Conservation (phyloP, 2,113 vertebrate species). For the rat (Rattus norvegicus) region DNA sequence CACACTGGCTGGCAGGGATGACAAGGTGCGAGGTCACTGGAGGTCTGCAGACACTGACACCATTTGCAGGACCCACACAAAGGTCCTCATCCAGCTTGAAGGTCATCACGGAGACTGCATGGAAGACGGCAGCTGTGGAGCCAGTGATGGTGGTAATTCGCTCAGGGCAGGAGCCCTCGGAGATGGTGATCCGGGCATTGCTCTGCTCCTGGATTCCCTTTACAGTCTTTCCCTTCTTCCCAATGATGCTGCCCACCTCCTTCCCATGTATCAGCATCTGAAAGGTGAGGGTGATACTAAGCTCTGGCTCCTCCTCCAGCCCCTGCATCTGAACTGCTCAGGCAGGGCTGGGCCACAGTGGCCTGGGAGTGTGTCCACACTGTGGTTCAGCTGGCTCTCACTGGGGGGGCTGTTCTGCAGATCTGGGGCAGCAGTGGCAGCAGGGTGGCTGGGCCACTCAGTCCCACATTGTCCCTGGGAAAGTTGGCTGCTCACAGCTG, state of each 20-base stretch:
- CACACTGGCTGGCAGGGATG: slow-evolving; percentile 96
- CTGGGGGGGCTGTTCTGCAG: slow-evolving; percentile 79
- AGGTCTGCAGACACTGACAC: slow-evolving; percentile 89
- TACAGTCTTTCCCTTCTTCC: slow-evolving; percentile 97
- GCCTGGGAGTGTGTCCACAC: slow-evolving; percentile 74
- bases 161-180: slow-evolving; percentile 94
- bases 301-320: slow-evolving; percentile 91
- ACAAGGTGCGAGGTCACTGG: slow-evolving; percentile 95
- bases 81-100: slow-evolving; percentile 96
- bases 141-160: slow-evolving; percentile 97
- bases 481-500: slow-evolving; percentile 86
- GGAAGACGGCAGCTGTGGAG: slow-evolving; percentile 93
- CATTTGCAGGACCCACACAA: slow-evolving; percentile 88
- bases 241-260: slow-evolving; percentile 90
- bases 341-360: slow-evolving; percentile 85
- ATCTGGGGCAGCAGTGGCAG: slow-evolving; percentile 73
- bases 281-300: slow-evolving; percentile 95
- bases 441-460: slow-evolving; percentile 85
- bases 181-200: slow-evolving; percentile 95
- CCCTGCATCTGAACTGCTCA: slow-evolving; percentile 80
- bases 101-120: slow-evolving; percentile 95
- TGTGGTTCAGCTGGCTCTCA: slow-evolving; percentile 56
- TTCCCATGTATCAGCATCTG: slow-evolving; percentile 97
- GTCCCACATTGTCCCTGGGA: slow-evolving; percentile 89
- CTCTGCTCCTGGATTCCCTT: slow-evolving; percentile 98